phyloP scores from a whole-genome alignment of 2,888 invertebrate genomes.

The Catocala sponsa region DNA sequence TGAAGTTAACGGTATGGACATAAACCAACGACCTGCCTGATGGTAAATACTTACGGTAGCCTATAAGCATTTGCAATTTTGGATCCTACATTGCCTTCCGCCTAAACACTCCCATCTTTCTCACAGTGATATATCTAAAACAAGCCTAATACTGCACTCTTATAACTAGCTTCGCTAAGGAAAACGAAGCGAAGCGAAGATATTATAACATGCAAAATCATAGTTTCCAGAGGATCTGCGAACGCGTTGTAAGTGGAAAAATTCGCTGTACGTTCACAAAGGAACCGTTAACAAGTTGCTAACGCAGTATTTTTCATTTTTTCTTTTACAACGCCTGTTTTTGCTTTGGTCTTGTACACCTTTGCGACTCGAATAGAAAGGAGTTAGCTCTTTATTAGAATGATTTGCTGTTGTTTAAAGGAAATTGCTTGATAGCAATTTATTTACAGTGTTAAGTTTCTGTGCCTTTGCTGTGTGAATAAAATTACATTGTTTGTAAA shows the following conservation, averaged over 20 bases:
- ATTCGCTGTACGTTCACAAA: slow-evolving; percentile 36
- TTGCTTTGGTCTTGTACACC: slow-evolving; percentile 41
- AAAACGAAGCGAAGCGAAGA: neutral
- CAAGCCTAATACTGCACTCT: no score
- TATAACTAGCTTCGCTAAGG: neutral
- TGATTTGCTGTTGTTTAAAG: slow-evolving; percentile 11
- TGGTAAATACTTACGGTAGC: no score
- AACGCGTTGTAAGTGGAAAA: slow-evolving; percentile 21
- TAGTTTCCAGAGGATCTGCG: slow-evolving; percentile 7
- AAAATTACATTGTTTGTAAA: no score
- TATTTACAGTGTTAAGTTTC: neutral
- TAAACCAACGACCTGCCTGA: no score
- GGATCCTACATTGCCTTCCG: no score
- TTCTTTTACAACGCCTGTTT: slow-evolving; percentile 27
- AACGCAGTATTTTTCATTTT: slow-evolving; percentile 55
- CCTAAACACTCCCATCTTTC: no score
- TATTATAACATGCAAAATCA: slow-evolving; percentile 2
- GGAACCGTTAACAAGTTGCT: slow-evolving; percentile 53
- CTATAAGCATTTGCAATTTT: no score
- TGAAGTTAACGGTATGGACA: no score
- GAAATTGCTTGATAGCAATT: neutral
- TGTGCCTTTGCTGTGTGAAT: no score
- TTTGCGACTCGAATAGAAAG: slow-evolving; percentile 42
- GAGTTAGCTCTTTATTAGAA: slow-evolving; percentile 26
- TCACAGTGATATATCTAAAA: no score